Percentiles rank a stretch among this genome's conserved stretches.
These are phyloP conservation scores for Mustela lutreola DNA, from an alignment of 2,113 vertebrate genomes.

Conservation along the genomic window DNA sequence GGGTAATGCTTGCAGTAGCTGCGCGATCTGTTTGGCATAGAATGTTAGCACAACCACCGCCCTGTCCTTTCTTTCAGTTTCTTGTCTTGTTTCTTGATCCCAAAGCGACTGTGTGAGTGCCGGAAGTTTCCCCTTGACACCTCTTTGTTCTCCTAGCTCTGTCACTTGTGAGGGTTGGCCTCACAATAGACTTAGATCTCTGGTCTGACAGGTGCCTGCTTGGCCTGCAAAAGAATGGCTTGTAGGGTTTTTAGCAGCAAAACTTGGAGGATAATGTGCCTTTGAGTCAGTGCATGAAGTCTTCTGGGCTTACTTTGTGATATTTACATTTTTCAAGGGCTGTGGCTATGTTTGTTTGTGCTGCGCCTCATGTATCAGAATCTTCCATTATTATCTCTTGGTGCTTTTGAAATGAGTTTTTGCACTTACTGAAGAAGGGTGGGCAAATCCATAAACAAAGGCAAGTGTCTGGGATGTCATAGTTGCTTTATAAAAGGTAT, in stretches of 20 bases:
- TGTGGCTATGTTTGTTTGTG: background rate
- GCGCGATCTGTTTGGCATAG: background rate
- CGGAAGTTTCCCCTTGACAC: background rate
- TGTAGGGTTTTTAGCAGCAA: slow-evolving; percentile 17
- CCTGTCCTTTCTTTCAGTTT: background rate
- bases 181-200: background rate
- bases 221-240: background rate
- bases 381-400: slow-evolving; percentile 40
- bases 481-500: slow-evolving; percentile 73
- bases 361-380: background rate
- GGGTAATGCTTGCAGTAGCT: background rate
- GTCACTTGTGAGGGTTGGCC: background rate
- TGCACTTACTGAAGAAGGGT: slow-evolving; percentile 48
- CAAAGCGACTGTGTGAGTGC: background rate
- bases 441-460: slow-evolving; percentile 67
- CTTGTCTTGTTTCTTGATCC: slow-evolving; percentile 31
- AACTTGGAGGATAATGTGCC: background rate
- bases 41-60: background rate
- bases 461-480: slow-evolving; percentile 56
- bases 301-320: slow-evolving; percentile 4
- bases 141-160: background rate
- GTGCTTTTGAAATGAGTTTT: slow-evolving; percentile 56
- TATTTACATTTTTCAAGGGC: background rate
- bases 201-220: background rate
- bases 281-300: background rate